Evolutionary conservation across 2,888 invertebrate genomes (phyloP), one percentile per base, ranked within the genome.

Genomic region (Polyommatus icarus): DNA sequence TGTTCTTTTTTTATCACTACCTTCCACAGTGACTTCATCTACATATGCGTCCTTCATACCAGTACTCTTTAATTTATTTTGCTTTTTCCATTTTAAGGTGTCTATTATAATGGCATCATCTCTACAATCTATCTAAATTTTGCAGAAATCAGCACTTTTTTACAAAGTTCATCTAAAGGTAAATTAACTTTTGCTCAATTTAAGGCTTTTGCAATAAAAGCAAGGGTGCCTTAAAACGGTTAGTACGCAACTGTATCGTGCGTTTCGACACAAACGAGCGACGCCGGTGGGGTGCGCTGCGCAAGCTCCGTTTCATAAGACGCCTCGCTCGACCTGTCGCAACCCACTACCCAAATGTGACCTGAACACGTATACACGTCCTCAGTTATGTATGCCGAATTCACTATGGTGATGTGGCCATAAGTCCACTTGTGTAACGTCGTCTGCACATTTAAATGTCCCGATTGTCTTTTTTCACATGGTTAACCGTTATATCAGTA

Each of bases 251-350:
- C 88, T 91, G 88, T 89, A 87, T 85, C 88, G 87, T 85, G 86
- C 84, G 87, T 93, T 93, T 92, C 93, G 88, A 90, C 91, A 93
- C 89, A 88, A 88, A 90, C 88, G 84, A 83, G 84, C 86, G 89
- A 84, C 86, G 89, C 84, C 89, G 88, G 89, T 88, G 83, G 83
- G 89, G 89, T 90, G 87, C 84, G 88, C 92, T 93, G 90, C 92
- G 93, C 93, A 93, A 93, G 92, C 90, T 90, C 83, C 86, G 88
- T 93, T 93, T 92, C 93, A 93, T 91, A 93, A 93, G 93, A 91
- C 90, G 87, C 87, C 84, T 90, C 89, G 87, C 87, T 89, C 89
- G 91, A 91, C 90, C 92, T 93, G 92, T 93, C 91, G 93, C 92
- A 93, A 93, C 84, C 89, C 87, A 87, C 91, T 91, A 92, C 91